Conservation (phyloP, 2,888 invertebrate species). For the Dasysyrphus albostriatus region DNA sequence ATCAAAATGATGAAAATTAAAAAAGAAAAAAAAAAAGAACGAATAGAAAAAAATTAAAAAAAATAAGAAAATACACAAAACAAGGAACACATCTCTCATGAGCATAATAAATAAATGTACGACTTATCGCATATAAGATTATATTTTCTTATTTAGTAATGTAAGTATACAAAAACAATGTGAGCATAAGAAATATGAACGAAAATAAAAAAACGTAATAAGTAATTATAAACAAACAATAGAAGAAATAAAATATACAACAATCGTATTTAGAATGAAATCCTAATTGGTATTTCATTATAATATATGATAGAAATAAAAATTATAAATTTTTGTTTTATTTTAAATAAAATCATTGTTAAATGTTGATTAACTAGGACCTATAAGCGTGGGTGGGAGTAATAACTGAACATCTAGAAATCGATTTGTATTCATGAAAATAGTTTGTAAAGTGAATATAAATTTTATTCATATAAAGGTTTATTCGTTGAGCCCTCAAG, state of each 20-base stretch:
- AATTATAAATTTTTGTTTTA: constrained; percentile 41
- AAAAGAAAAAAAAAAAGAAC: constrained; percentile 10
- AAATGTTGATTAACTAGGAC: too few relatives aligned
- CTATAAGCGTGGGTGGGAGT: too few relatives aligned
- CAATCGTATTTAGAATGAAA: constrained; percentile 70
- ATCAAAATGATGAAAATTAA: constrained; percentile 52
- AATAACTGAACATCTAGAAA: too few relatives aligned
- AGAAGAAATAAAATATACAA: constrained; percentile 47
- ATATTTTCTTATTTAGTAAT: constrained; percentile 74
- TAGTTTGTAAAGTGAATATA: too few relatives aligned
- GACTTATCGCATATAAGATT: constrained; percentile 75
- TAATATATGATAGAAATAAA: constrained; percentile 70
- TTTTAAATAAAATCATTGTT: background rate
- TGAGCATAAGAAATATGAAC: constrained; percentile 62
- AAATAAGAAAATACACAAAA: constrained; percentile 44
- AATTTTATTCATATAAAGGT: too few relatives aligned
- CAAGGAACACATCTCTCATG: constrained; percentile 71
- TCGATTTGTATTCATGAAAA: too few relatives aligned
- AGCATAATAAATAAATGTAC: constrained; percentile 60
- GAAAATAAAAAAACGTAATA: constrained; percentile 52
- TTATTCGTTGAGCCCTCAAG: too few relatives aligned
- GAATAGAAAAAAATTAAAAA: constrained; percentile 16
- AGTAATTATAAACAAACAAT: constrained; percentile 25
- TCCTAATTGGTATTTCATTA: constrained; percentile 63
- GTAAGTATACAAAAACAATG: constrained; percentile 69